Base-by-base conservation (phyloP, 2,113 vertebrate genomes). In the Hippocampus comes region DNA sequence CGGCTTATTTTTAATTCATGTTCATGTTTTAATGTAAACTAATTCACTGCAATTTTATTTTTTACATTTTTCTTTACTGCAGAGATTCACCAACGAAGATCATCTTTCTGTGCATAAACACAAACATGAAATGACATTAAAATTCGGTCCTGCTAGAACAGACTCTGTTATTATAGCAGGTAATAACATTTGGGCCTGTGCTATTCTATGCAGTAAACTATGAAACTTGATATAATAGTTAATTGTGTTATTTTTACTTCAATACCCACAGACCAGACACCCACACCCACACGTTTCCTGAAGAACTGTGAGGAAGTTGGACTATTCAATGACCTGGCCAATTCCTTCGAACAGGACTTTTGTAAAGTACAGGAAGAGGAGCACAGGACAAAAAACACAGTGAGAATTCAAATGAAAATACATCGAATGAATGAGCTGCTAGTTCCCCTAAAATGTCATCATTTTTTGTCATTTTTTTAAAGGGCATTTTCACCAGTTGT, bases 31-130 rank as follows among this genome's bases (percentile, higher is more conserved):
- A 27, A 9, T 55, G 18, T 34, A 49, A 4, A 68, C 48, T 34
- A 51, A 49, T 68, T 2, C 6, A 67, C n/a, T 67, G 43, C 65
- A 2, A 66, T n/a, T 48, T 30, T 63, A 3, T 48, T 9, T 46
- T 69, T 7, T 63, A 6, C 59, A 66, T 20, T 72, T 5, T 70
- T 53, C 41, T 38, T 48, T 64, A 48, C 57, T 84, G 69, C 92
- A 99, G 97, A 94, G 96, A 90, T 99, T 99, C 87, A 99, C 97
- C 79, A 99, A 99, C 79, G 97, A 99, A 93, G 97, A 99, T 89
- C 97, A 99, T 90, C 93, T 99, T 87, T 95, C 97, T 20, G 97
- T 99, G 78, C 97, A 99, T 88, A 98, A 95, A 92, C 97, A 98
- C 92, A 99, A 99, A 84, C 97, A 99, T 82, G 96, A 99, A 93